Evolutionary conservation across 2,113 vertebrate species (phyloP).

Genomic region (Psephotus haematonotus): DNA sequence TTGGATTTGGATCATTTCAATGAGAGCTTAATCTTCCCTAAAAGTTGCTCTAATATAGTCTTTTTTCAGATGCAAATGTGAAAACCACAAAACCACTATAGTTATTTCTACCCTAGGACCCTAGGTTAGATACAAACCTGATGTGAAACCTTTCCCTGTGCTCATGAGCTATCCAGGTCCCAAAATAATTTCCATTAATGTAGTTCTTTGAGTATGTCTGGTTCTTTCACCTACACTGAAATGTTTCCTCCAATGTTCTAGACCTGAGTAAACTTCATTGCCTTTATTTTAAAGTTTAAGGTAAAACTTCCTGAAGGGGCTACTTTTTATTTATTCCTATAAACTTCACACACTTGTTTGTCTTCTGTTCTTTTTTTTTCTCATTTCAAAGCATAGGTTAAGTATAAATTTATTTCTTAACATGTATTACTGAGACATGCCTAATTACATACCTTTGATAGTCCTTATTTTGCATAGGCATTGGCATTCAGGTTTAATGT

Average conservation of each 20-base stretch:
- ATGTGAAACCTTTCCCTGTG: neutral
- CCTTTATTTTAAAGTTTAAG: neutral
- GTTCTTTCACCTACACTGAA: neutral
- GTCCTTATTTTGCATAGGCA: neutral
- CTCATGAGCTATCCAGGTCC: rapidly evolving
- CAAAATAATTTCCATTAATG: neutral
- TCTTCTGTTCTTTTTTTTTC: neutral
- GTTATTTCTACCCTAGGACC: neutral
- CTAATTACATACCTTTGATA: neutral
- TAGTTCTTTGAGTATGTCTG: neutral
- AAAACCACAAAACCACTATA: neutral
- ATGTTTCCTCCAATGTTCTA: neutral
- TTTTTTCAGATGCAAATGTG: neutral
- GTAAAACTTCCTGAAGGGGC: neutral
- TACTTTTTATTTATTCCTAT: neutral
- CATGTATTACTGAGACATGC: neutral
- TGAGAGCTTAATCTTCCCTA: neutral
- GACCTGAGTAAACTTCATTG: neutral
- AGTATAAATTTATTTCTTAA: neutral
- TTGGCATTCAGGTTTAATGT: neutral
- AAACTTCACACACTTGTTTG: neutral
- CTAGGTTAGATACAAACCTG: neutral
- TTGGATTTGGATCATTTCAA: neutral
- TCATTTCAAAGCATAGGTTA: neutral
- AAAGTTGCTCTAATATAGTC: neutral